Evolutionary conservation across 2,888 invertebrate species (phyloP).

Genomic region (Malacosoma neustria): DNA sequence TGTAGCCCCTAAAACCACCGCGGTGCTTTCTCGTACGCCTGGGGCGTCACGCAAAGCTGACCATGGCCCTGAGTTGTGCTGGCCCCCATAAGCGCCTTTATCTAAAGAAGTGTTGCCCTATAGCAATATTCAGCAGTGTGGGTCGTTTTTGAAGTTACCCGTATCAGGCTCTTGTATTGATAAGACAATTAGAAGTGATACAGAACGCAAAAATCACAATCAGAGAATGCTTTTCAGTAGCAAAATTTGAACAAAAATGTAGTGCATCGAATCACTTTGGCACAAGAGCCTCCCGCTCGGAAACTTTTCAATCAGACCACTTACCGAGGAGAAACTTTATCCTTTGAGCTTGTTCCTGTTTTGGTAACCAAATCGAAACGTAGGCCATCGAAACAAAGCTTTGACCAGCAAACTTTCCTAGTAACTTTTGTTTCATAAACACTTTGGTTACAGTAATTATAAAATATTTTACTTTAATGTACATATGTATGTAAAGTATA

Average conservation of each 20-base stretch:
- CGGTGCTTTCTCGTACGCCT: too few species aligned
- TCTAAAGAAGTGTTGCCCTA: too few species aligned
- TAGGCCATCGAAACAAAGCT: conserved; percentile 15
- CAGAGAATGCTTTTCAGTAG: neutral
- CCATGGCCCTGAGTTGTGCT: too few species aligned
- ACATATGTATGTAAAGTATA: too few species aligned
- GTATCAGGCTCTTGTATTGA: too few species aligned
- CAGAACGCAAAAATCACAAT: neutral
- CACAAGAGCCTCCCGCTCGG: conserved; percentile 35
- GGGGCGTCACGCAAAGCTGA: too few species aligned
- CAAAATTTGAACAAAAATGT: conserved; percentile 20
- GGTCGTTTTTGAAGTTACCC: too few species aligned
- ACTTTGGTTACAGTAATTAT: neutral
- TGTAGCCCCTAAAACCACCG: too few species aligned
- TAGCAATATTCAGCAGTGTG: too few species aligned
- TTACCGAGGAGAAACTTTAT: conserved; percentile 37
- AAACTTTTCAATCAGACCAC: conserved; percentile 51
- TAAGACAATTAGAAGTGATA: too few species aligned
- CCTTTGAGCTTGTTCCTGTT: conserved; percentile 41
- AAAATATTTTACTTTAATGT: neutral
- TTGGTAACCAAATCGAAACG: conserved; percentile 47
- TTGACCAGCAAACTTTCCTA: conserved; percentile 8
- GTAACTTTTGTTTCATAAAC: neutral
- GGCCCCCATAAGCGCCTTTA: too few species aligned
- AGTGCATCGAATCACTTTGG: conserved; percentile 33